Evolutionary conservation across 2,888 invertebrate species (phyloP).

Genomic region (Thereva nobilitata): DNA sequence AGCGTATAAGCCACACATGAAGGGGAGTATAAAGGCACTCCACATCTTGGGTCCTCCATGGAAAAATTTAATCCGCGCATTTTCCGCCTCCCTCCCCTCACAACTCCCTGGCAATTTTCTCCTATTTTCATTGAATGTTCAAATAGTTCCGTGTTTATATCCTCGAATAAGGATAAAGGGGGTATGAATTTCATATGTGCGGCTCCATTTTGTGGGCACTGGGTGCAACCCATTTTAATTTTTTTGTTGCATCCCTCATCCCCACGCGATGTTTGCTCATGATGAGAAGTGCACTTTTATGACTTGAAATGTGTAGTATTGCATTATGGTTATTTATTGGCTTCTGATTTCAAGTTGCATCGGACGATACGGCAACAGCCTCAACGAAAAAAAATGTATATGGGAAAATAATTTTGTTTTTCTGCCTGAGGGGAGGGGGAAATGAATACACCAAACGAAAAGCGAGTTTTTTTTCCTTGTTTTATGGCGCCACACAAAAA

Average conservation of each 20-base stretch:
- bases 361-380: no score
- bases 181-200: neutral
- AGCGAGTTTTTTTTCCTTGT: no score
- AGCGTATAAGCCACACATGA: no score
- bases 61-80: neutral
- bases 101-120: neutral
- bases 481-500: no score
- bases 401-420: no score
- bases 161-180: neutral
- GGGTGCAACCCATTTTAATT: neutral
- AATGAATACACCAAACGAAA: no score
- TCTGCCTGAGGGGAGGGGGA: no score
- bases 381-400: no score
- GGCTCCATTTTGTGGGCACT: neutral
- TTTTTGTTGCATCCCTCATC: neutral
- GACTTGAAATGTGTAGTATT: constrained; percentile 33
- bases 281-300: constrained; percentile 30
- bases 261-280: constrained; percentile 16
- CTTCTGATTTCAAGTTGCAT: constrained; percentile 12
- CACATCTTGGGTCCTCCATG: no score
- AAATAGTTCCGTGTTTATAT: constrained; percentile 17
- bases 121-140: constrained; percentile 9
- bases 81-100: neutral
- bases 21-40: no score
- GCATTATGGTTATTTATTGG: constrained; percentile 31